These are phyloP conservation scores for Xestoiulus laeticollis DNA, from an alignment of 2,888 invertebrate species.

Conservation along the genomic window DNA sequence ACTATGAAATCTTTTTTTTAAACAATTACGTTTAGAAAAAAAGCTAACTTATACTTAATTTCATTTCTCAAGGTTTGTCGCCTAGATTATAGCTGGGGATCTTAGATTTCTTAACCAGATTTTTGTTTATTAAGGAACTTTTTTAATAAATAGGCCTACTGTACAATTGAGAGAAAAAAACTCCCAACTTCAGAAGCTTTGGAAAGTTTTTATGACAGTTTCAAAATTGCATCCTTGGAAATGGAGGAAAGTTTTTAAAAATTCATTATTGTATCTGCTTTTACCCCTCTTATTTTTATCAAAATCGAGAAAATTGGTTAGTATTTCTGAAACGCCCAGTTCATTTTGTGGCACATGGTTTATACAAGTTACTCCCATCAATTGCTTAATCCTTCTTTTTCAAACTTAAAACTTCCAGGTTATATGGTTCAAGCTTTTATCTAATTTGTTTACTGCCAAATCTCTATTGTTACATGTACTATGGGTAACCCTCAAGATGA, in stretches of 20 bases:
- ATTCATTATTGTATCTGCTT: slow-evolving; percentile 55
- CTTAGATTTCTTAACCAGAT: too few species aligned
- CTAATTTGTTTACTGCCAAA: background rate
- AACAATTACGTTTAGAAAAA: too few species aligned
- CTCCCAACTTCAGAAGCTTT: too few species aligned
- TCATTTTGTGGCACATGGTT: background rate
- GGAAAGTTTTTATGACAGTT: background rate
- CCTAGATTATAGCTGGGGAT: too few species aligned
- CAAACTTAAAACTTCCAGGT: background rate
- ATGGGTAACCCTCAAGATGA: background rate
- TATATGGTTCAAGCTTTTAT: background rate
- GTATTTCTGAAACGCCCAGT: background rate
- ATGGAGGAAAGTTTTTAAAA: background rate
- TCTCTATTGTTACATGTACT: background rate
- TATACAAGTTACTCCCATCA: background rate
- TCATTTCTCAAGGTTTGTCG: too few species aligned
- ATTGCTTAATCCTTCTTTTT: background rate
- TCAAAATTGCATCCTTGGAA: background rate
- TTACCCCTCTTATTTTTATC: background rate
- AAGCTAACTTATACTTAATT: too few species aligned
- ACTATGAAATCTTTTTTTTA: too few species aligned
- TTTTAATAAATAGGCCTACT: too few species aligned
- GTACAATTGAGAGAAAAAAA: too few species aligned
- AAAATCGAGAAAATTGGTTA: background rate
- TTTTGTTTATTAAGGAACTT: too few species aligned